A percentile compares a stretch with the other conserved stretches of the same genome.
phyloP scores from a whole-genome alignment of 2,797 vertebrate species.

The Gymnothorax javanicus region DNA sequence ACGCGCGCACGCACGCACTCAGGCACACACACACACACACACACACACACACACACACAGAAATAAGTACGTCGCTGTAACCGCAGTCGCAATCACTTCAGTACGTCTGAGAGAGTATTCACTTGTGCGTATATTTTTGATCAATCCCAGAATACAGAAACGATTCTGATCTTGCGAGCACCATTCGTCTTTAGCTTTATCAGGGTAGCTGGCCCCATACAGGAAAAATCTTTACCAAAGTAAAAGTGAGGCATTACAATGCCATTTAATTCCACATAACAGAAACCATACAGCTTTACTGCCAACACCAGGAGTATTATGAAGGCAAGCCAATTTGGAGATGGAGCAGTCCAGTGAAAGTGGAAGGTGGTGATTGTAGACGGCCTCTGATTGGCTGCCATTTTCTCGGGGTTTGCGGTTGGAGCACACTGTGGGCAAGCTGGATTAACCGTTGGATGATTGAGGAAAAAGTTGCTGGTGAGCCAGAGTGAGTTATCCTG shows the following conservation, averaged over 20 bases:
- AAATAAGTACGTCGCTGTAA: no score
- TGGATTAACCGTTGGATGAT: background rate
- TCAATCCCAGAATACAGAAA: background rate
- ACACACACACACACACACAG: no score
- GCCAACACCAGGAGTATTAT: background rate
- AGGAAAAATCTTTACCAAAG: background rate
- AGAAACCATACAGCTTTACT: background rate
- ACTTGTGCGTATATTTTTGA: constrained; percentile 29
- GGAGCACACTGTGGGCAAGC: background rate
- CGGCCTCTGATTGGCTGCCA: background rate
- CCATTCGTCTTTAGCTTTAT: background rate
- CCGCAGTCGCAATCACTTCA: background rate
- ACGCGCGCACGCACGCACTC: no score
- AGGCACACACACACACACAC: no score
- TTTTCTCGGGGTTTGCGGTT: background rate
- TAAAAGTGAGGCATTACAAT: background rate
- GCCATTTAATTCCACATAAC: background rate
- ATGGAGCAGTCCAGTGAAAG: background rate
- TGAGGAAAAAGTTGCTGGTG: background rate
- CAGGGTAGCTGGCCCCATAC: background rate
- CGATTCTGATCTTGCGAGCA: background rate
- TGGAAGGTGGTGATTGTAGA: background rate
- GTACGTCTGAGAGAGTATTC: background rate
- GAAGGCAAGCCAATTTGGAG: background rate
- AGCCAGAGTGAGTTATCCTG: background rate